Percentiles rank a stretch among this genome's conserved stretches.
Conservation (phyloP, 2,888 invertebrate species). For the Himalopsyche japonica region DNA sequence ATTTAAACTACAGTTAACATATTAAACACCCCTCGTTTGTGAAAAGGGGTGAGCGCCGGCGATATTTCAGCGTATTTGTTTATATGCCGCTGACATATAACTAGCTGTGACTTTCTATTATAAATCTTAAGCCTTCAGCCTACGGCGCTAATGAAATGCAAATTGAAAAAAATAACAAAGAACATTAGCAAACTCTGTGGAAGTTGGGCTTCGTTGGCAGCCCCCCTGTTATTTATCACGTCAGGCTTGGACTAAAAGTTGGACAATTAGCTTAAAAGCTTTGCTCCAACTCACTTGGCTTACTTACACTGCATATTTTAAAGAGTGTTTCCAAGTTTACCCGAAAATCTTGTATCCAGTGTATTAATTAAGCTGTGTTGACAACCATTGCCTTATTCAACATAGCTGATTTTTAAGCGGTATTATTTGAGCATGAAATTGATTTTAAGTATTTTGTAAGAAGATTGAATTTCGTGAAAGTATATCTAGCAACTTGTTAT, state of each 20-base stretch:
- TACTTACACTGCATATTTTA: constrained; percentile 1
- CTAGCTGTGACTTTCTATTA: constrained; percentile 16
- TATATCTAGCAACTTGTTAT: too few relatives aligned
- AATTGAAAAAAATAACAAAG: constrained; percentile 31
- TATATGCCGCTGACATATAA: constrained; percentile 10
- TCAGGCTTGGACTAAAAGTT: constrained; percentile 26
- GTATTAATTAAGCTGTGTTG: background rate
- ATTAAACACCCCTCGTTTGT: background rate
- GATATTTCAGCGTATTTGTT: constrained; percentile 8
- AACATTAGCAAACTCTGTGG: constrained; percentile 14
- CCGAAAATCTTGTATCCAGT: background rate
- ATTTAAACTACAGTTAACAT: too few relatives aligned
- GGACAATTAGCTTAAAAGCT: constrained; percentile 38
- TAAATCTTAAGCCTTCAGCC: constrained; percentile 21
- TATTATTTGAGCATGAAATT: too few relatives aligned
- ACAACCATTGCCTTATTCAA: background rate
- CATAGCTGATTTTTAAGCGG: background rate
- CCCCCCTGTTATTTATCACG: constrained; percentile 25
- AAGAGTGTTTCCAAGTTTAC: background rate
- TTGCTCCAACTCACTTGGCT: background rate
- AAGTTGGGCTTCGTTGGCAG: background rate
- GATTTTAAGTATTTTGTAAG: too few relatives aligned
- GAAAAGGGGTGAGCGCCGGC: background rate
- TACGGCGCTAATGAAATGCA: constrained; percentile 33
- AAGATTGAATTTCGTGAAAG: too few relatives aligned